phyloP scores from a whole-genome alignment of 2,797 vertebrate genomes.

The Potorous gilbertii region DNA sequence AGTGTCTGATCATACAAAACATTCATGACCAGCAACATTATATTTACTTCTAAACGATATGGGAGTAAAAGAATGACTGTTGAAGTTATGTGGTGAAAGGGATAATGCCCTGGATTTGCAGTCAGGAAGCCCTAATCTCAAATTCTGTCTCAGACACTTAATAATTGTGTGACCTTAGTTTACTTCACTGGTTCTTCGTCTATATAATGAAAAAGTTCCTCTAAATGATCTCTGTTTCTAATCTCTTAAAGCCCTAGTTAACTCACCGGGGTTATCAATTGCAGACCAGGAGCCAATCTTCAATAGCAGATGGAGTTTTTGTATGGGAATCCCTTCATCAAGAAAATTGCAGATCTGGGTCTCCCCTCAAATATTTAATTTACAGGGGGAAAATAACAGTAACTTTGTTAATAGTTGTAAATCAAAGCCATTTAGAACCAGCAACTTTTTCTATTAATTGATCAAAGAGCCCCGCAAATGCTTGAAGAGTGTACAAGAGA shows the following conservation, averaged over 20 bases:
- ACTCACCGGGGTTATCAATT: background rate
- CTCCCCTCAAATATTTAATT: background rate
- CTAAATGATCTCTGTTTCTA: background rate
- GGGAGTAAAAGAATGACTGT: background rate
- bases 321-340: too few relatives aligned
- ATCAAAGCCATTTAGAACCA: background rate
- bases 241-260: background rate
- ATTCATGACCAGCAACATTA: background rate
- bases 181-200: background rate
- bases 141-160: background rate
- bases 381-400: background rate
- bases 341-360: background rate
- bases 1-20: background rate
- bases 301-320: background rate
- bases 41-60: background rate
- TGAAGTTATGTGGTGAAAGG: background rate
- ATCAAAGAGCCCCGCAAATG: background rate
- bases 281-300: background rate
- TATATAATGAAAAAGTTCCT: background rate
- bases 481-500: background rate
- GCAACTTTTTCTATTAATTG: background rate
- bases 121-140: background rate
- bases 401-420: background rate
- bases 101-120: background rate
- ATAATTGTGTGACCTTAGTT: background rate